Evolutionary conservation across 2,888 invertebrate genomes (phyloP).

Genomic region (Acronicta alni): DNA sequence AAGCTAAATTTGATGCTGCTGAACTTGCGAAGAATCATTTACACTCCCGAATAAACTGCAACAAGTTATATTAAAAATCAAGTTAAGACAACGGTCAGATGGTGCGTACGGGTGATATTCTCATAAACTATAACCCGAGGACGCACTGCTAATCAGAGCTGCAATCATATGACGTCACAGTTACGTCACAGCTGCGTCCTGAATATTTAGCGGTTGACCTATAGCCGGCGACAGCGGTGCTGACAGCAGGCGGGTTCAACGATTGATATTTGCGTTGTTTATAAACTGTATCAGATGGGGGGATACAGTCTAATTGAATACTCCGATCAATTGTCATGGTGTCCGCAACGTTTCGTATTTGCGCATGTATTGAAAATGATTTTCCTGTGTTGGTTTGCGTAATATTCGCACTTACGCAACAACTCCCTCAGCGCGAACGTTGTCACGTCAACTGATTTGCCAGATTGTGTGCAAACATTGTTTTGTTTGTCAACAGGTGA

Average conservation of each 20-base stretch:
- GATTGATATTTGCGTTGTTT: constrained; percentile 40
- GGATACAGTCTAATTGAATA: neutral
- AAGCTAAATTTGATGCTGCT: neutral
- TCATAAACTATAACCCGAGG: constrained; percentile 30
- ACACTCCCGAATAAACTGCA: no score
- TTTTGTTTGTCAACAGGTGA: constrained; percentile 34
- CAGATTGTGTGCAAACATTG: constrained; percentile 33
- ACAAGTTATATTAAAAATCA: no score
- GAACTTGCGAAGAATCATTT: neutral
- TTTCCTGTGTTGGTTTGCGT: constrained; percentile 28
- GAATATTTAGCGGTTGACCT: constrained; percentile 47
- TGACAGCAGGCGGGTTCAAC: constrained; percentile 23
- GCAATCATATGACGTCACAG: constrained; percentile 40
- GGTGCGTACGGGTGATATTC: constrained; percentile 26
- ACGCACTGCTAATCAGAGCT: constrained; percentile 35
- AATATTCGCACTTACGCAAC: constrained; percentile 28
- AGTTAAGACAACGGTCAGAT: neutral
- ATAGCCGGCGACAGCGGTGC: constrained; percentile 26
- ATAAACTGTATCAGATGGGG: neutral
- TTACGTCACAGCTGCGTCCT: constrained; percentile 39
- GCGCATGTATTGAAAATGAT: constrained; percentile 21
- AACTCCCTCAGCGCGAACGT: constrained; percentile 8
- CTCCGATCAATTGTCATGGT: neutral
- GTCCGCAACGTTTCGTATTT: neutral
- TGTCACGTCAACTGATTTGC: constrained; percentile 24